Conservation (phyloP, 1,140 invertebrate species). For the Sarcophaga peregrina region DNA sequence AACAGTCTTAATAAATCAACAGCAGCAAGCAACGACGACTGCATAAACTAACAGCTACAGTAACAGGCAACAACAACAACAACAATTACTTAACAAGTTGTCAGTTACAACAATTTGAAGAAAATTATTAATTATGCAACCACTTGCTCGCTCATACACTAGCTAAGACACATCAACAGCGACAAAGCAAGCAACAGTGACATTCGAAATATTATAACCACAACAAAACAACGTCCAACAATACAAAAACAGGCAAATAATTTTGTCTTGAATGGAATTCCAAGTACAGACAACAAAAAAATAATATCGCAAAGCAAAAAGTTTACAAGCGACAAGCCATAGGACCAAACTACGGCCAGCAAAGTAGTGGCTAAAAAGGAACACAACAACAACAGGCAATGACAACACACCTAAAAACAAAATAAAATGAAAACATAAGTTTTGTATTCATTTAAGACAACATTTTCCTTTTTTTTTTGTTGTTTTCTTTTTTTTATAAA, state of each 20-base stretch:
- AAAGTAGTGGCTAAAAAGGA: background rate
- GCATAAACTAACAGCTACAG: too few species aligned
- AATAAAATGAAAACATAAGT: background rate
- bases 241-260: background rate
- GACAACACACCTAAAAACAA: background rate
- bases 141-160: background rate
- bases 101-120: slow-evolving; percentile 2
- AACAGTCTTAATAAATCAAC: background rate
- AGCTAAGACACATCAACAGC: background rate
- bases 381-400: background rate
- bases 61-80: background rate
- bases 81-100: slow-evolving; percentile 12
- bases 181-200: background rate
- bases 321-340: too few species aligned
- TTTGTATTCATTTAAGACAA: background rate
- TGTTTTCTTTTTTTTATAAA: too few species aligned
- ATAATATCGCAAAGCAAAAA: too few species aligned
- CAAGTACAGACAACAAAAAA: background rate
- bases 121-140: slow-evolving; percentile 16
- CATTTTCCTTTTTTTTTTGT: background rate
- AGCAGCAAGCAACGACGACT: background rate
- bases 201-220: too few species aligned
- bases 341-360: too few species aligned
- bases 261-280: background rate
- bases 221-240: too few species aligned